Evolutionary conservation across 2,797 vertebrate genomes (phyloP).

Genomic region (Manis crassicaudata): DNA sequence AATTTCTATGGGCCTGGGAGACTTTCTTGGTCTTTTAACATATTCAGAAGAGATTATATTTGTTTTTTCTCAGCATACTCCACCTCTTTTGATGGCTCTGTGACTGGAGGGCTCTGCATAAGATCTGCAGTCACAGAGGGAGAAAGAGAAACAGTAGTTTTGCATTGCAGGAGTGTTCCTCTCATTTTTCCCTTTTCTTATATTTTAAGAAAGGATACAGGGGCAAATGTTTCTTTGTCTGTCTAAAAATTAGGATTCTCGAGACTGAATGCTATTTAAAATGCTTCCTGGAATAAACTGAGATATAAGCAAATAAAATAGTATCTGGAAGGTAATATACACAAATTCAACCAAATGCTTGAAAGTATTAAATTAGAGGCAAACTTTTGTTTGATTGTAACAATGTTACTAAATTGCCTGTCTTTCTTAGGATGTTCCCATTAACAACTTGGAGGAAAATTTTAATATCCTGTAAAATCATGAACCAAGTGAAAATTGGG

Average conservation of each 20-base stretch:
- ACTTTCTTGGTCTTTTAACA: not conserved
- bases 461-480: constrained; percentile 17
- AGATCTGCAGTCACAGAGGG: not conserved
- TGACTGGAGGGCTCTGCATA: not conserved
- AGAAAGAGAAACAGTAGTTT: not conserved
- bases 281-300: not conserved
- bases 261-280: not conserved
- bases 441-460: constrained; percentile 8
- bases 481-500: constrained; percentile 20
- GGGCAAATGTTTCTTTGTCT: not conserved
- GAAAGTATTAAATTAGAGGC: not conserved
- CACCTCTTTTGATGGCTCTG: not conserved
- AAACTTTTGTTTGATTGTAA: not conserved
- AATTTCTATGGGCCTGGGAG: not conserved
- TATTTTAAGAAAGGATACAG: not conserved
- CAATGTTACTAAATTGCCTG: not conserved
- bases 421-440: not conserved
- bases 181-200: not conserved
- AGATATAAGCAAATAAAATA: not conserved
- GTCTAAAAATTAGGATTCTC: not conserved
- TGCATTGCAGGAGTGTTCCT: not conserved
- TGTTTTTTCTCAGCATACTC: not conserved
- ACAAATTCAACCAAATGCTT: not conserved
- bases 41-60: not conserved
- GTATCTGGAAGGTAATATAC: not conserved